Evolutionary conservation across 2,113 vertebrate genomes (phyloP).

Genomic region (Phalacrocorax brasilianus): DNA sequence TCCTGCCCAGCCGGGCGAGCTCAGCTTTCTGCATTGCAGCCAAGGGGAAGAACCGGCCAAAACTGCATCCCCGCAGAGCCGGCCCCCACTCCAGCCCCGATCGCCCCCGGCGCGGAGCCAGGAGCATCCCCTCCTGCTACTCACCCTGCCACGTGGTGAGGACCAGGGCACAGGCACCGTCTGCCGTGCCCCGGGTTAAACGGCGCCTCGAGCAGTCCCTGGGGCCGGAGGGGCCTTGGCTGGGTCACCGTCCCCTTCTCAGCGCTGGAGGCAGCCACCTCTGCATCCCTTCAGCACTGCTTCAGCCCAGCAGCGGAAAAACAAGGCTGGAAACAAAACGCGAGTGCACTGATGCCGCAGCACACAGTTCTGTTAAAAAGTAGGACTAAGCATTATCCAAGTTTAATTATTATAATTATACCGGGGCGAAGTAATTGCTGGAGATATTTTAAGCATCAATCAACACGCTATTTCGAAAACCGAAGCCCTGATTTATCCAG

Average conservation of each 20-base stretch:
- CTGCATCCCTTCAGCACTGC: background rate
- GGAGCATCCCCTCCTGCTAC: background rate
- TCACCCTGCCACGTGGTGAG: fast-evolving
- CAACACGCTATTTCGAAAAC: conserved; percentile 45
- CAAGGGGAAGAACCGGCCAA: background rate
- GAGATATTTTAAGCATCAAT: conserved; percentile 56
- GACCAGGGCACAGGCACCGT: background rate
- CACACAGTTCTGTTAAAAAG: conserved; percentile 40
- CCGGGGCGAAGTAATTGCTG: conserved; percentile 52
- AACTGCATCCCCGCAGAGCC: fast-evolving
- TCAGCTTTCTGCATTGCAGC: background rate
- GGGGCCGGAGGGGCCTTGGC: fast-evolving
- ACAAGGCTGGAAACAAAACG: conserved; percentile 3
- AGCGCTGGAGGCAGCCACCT: background rate
- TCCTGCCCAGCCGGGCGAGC: background rate
- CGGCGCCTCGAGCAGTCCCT: fast-evolving
- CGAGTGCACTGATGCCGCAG: background rate
- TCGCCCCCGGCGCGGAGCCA: fast-evolving
- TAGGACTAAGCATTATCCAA: conserved; percentile 38
- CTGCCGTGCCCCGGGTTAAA: background rate
- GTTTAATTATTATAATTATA: conserved; percentile 55
- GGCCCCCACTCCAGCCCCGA: background rate
- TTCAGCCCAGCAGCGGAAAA: background rate
- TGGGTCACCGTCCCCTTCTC: background rate
- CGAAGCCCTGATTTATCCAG: background rate